Percentiles rank a stretch among this genome's conserved stretches.
These are phyloP conservation scores for Anguilla rostrata DNA, from an alignment of 2,113 vertebrate species.

Conservation along the genomic window DNA sequence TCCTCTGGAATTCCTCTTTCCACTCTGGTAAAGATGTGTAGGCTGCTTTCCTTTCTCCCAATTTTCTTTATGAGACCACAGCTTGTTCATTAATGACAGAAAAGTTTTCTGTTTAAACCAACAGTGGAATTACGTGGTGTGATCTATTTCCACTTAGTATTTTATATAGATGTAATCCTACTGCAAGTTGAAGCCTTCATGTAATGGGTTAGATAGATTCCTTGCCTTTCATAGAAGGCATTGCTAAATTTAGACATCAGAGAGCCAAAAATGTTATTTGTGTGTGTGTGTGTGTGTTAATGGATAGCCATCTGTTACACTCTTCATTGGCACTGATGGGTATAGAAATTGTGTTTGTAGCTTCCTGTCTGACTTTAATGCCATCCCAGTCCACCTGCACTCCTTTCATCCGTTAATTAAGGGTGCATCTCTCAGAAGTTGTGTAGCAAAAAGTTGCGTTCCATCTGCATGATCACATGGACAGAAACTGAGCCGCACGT, in stretches of 20 bases:
- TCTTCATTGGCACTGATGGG: background rate
- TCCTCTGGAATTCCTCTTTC: background rate
- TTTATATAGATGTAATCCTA: background rate
- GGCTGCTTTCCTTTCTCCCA: background rate
- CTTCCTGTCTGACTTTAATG: background rate
- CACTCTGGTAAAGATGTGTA: background rate
- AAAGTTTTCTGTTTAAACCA: background rate
- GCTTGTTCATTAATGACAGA: background rate
- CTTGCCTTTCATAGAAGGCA: background rate
- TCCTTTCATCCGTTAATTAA: background rate
- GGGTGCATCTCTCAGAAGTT: background rate
- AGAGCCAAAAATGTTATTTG: background rate
- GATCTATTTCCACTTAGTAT: background rate
- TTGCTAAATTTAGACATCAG: conserved; percentile 4
- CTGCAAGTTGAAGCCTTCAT: background rate
- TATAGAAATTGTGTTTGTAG: background rate
- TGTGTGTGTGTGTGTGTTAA: background rate
- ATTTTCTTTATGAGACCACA: background rate
- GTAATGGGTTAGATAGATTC: background rate
- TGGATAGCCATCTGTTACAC: too few relatives aligned
- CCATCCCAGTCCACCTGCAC: background rate
- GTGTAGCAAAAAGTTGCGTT: background rate
- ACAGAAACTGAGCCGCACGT: background rate
- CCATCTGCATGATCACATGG: background rate
- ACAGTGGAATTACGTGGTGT: background rate